These are phyloP conservation scores for Drosophila serrata DNA, from an alignment of 1,140 invertebrate genomes.

Conservation along the genomic window DNA sequence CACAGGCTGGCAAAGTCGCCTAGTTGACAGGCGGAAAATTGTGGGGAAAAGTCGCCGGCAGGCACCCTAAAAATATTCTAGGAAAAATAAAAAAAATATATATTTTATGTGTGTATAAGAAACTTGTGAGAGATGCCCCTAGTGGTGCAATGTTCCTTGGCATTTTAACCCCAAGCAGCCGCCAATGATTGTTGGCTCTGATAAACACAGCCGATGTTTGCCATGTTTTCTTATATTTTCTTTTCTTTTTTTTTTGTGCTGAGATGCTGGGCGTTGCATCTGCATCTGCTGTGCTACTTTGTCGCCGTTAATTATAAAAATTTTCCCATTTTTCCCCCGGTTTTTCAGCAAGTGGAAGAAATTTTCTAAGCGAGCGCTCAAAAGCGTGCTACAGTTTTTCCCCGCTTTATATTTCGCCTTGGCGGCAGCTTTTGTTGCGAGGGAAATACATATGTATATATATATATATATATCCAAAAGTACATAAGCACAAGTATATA, in stretches of 20 bases:
- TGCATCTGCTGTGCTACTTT: constrained; percentile 65
- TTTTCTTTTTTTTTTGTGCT: background rate
- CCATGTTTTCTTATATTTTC: constrained; percentile 10
- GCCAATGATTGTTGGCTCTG: constrained; percentile 60
- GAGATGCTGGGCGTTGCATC: constrained; percentile 42
- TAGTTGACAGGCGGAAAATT: constrained; percentile 10
- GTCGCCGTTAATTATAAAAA: constrained; percentile 80
- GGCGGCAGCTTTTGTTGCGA: constrained; percentile 51
- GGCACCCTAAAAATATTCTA: constrained; percentile 41
- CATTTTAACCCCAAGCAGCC: constrained; percentile 35
- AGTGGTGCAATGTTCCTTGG: constrained; percentile 41
- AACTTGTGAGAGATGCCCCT: constrained; percentile 6
- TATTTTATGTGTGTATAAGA: too few relatives aligned
- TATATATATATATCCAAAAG: constrained; percentile 1
- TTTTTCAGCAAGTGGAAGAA: constrained; percentile 37
- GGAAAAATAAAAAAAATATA: constrained; percentile 23
- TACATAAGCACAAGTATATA: constrained; percentile 20
- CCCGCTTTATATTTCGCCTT: constrained; percentile 52
- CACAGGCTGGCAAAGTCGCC: constrained; percentile 24
- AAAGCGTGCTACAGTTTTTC: constrained; percentile 78
- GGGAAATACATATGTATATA: constrained; percentile 29
- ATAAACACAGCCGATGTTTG: constrained; percentile 59
- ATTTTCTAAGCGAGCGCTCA: constrained; percentile 68
- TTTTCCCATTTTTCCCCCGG: constrained; percentile 59
- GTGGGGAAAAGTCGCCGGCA: constrained; percentile 13